phyloP scores from a whole-genome alignment of 2,113 vertebrate species.

The Ciconia maguari region DNA sequence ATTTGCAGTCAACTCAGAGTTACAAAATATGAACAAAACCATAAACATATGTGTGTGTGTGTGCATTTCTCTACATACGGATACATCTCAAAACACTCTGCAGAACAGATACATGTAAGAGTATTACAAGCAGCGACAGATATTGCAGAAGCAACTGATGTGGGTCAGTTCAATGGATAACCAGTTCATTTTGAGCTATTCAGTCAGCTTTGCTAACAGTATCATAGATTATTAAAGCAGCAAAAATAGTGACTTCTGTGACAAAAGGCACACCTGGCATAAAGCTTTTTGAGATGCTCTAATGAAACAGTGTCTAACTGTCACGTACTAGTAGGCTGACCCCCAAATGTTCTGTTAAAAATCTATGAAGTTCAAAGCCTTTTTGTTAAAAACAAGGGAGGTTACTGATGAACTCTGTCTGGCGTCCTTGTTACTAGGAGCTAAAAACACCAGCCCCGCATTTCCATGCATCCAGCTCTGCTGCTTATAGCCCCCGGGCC shows the following conservation, averaged over 20 bases:
- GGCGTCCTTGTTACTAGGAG: neutral
- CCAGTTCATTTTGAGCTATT: neutral
- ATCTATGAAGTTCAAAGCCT: neutral
- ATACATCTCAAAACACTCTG: neutral
- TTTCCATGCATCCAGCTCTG: neutral
- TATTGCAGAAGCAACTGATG: neutral
- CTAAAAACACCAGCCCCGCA: neutral
- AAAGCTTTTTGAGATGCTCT: neutral
- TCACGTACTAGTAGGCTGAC: neutral
- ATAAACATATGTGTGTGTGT: fast-evolving
- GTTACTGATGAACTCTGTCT: neutral
- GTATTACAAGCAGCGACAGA: neutral
- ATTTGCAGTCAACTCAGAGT: neutral
- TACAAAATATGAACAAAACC: neutral
- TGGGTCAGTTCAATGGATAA: neutral
- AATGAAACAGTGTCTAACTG: neutral
- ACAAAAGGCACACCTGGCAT: neutral
- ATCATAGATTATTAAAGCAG: neutral
- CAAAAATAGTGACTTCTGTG: neutral
- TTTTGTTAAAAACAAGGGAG: neutral
- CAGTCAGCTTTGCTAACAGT: neutral
- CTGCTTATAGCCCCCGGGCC: neutral
- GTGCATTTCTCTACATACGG: neutral
- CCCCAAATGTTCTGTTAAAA: neutral
- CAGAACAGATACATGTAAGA: neutral